A percentile compares a stretch with the other conserved stretches of the same genome.
phyloP scores from a whole-genome alignment of 2,113 vertebrate genomes.

The Apus apus region DNA sequence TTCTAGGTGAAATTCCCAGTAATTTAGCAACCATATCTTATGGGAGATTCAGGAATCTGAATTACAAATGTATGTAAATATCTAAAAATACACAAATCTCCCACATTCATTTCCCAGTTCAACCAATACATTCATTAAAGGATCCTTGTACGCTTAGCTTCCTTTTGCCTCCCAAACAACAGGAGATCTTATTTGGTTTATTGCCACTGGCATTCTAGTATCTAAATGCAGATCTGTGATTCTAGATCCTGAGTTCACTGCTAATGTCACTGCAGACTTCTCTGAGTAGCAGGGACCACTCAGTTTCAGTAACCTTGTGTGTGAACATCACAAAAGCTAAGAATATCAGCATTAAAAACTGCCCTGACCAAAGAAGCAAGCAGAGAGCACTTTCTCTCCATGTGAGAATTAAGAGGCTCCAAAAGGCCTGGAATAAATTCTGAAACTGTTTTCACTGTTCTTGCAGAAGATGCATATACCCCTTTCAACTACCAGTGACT shows the following conservation, averaged over 20 bases:
- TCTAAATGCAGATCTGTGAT: neutral
- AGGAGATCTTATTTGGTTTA: neutral
- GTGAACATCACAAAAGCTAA: fast-evolving
- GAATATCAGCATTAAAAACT: neutral
- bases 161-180: neutral
- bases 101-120: neutral
- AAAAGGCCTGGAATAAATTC: neutral
- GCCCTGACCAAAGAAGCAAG: neutral
- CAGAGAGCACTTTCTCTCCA: neutral
- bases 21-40: neutral
- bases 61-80: neutral
- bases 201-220: neutral
- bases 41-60: neutral
- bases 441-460: neutral
- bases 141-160: neutral
- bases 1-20: neutral
- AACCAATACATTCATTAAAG: neutral
- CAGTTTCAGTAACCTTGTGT: neutral
- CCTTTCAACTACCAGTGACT: neutral
- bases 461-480: neutral
- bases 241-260: neutral
- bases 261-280: neutral
- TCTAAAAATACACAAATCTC: neutral
- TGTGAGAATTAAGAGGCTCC: neutral
- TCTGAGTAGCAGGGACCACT: neutral